Evolutionary conservation across 2,797 vertebrate species (phyloP), one percentile per base, ranked within the genome.

Genomic region (Triplophysa yarkandensis): DNA sequence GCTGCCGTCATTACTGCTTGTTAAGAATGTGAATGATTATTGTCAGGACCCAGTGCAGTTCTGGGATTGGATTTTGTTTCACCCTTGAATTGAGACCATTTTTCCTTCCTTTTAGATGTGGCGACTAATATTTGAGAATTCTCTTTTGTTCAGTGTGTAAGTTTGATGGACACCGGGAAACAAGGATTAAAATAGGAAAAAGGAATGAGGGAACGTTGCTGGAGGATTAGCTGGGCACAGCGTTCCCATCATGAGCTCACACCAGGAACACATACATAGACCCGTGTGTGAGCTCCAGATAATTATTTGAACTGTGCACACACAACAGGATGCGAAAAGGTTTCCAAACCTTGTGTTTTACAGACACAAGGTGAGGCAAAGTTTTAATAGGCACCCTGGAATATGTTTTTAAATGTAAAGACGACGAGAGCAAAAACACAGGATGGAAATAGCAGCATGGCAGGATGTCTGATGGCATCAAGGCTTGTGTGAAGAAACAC

Each of bases 341-440:
- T 78, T 78, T 71, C 57, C 25, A 48, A 28, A 67, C 71, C 46
- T 71, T 55, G 34, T 54, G 21, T 67, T 76, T 61, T 43, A 68
- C 32, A 46, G 55, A 41, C 36, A 44, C 27, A 23, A 28, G 60
- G 58, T 63, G 21, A 57, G 48, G 52, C 21, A 21, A 78, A 62
- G 55, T 41, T 76, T 78, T 81, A 76, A 78, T 76, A 71, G 58
- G 73, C 58, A 68, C 39, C 71, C 55, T 67, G 72, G 63, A 64
- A 57, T 4, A 34, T 3, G 43, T 41, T 27, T 43, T 2, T 28
- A 10, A 28, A 36, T 34, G 44, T 19, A 6, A 28, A 64, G 16
- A 27, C 10, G 27, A 64, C 9, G 19, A 58, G 19, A 58, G 28
- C 27, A 57, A 34, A 27, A 6, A 32, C 32, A 28, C 9, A 32